These are phyloP conservation scores for Oreohelix idahoensis DNA, from an alignment of 1,140 invertebrate genomes.

Conservation along the genomic window DNA sequence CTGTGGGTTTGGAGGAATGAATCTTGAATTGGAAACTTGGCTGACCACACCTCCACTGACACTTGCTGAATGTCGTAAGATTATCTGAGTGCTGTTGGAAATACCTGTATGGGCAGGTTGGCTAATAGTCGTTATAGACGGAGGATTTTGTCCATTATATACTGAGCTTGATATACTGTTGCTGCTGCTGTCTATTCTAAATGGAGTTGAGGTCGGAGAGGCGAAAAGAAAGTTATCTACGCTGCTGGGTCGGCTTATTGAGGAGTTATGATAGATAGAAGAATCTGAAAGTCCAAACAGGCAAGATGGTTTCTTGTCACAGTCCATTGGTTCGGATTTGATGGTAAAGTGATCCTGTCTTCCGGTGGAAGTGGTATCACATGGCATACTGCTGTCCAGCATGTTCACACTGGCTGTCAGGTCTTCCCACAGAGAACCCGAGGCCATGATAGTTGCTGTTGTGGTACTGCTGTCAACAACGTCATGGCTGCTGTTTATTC, in stretches of 20 bases:
- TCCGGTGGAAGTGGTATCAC: slow-evolving; percentile 26
- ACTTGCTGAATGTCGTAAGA: not conserved
- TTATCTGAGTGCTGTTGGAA: not conserved
- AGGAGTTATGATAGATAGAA: not conserved
- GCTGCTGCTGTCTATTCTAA: not conserved
- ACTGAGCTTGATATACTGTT: not conserved
- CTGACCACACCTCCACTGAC: slow-evolving; percentile 23
- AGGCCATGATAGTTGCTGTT: slow-evolving; percentile 30
- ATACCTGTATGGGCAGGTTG: not conserved
- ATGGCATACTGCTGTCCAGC: slow-evolving; percentile 44
- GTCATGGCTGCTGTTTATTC: not conserved
- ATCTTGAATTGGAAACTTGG: not conserved
- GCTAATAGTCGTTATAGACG: slow-evolving; percentile 12
- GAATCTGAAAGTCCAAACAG: slow-evolving; percentile 47
- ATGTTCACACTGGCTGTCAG: slow-evolving; percentile 64
- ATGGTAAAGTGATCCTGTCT: slow-evolving; percentile 25
- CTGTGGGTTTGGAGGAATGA: not conserved
- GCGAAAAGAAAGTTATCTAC: slow-evolving; percentile 24
- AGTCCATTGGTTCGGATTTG: slow-evolving; percentile 62
- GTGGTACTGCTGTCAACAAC: not conserved
- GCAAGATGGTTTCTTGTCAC: slow-evolving; percentile 60
- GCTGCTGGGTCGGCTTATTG: not conserved
- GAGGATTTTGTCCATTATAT: not conserved
- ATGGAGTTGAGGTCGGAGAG: not conserved
- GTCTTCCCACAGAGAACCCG: slow-evolving; percentile 67